A percentile compares a stretch with the other conserved stretches of the same genome.
phyloP scores from a whole-genome alignment of 1,140 invertebrate species.

The Bursaphelenchus mucronatus region DNA sequence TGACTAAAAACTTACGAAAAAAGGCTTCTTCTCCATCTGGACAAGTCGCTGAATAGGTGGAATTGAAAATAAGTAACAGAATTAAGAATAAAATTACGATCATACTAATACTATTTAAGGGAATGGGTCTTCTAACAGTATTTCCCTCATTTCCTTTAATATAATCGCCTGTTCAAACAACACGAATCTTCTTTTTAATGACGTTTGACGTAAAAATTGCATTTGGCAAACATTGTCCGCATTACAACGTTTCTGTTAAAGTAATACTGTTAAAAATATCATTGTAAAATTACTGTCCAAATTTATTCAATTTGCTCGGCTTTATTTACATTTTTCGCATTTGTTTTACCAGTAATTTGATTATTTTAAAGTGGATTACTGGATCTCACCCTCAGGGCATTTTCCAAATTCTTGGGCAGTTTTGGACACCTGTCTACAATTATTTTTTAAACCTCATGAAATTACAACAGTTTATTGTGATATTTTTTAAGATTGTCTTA shows the following conservation, averaged over 20 bases:
- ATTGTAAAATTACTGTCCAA: neutral
- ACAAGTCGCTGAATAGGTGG: neutral
- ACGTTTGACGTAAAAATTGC: neutral
- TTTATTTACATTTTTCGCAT: conserved; percentile 13
- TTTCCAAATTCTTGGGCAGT: no score
- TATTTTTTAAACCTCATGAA: no score
- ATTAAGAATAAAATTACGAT: neutral
- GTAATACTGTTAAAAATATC: neutral
- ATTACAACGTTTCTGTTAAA: neutral
- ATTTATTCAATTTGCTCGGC: neutral
- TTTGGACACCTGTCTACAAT: no score
- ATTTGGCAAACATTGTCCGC: neutral
- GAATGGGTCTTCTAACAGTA: neutral
- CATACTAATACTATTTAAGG: neutral
- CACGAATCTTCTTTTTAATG: neutral
- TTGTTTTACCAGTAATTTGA: neutral
- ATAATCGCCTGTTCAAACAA: neutral
- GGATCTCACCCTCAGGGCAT: no score
- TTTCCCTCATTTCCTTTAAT: neutral
- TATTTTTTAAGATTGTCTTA: no score
- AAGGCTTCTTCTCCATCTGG: neutral
- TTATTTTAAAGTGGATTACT: no score
- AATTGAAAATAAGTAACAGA: neutral
- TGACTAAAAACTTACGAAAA: neutral
- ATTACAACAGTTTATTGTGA: no score